Conservation (phyloP, 2,888 invertebrate species). For the Onthophagus sagittarius region DNA sequence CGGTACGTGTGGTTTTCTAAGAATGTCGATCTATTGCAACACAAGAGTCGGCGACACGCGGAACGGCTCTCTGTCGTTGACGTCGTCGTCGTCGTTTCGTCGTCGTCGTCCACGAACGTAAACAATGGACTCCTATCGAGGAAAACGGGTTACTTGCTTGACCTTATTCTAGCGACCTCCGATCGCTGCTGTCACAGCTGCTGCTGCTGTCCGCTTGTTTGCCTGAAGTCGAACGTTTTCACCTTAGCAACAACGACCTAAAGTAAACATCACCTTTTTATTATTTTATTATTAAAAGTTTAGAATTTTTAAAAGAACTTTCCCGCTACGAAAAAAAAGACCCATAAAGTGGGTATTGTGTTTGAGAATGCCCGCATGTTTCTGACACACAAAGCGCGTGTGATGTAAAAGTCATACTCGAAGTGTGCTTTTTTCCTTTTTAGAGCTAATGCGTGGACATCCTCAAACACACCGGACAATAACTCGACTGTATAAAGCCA, state of each 20-base stretch:
- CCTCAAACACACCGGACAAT: neutral
- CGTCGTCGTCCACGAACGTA: conserved; percentile 24
- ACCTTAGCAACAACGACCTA: conserved; percentile 27
- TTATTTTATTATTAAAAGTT: neutral
- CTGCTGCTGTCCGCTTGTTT: neutral
- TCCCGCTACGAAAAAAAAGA: neutral
- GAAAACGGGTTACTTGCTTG: conserved; percentile 47
- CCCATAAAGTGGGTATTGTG: neutral
- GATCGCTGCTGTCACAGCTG: conserved; percentile 37
- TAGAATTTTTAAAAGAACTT: neutral
- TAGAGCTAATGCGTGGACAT: neutral
- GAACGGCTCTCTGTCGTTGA: neutral
- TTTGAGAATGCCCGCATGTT: neutral
- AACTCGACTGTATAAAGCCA: conserved; percentile 14
- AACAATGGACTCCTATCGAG: conserved; percentile 45
- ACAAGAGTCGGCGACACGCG: neutral
- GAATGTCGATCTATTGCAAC: neutral
- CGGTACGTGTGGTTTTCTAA: neutral
- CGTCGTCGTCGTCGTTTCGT: neutral
- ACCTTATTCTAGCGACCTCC: conserved; percentile 48
- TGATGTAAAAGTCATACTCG: neutral
- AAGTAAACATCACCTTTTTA: neutral
- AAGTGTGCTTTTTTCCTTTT: neutral
- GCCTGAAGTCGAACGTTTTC: conserved; percentile 15
- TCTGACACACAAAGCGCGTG: neutral